Evolutionary conservation across 2,797 vertebrate species (phyloP), one percentile per base, ranked within the genome.

Genomic region (Sebastes goodei): DNA sequence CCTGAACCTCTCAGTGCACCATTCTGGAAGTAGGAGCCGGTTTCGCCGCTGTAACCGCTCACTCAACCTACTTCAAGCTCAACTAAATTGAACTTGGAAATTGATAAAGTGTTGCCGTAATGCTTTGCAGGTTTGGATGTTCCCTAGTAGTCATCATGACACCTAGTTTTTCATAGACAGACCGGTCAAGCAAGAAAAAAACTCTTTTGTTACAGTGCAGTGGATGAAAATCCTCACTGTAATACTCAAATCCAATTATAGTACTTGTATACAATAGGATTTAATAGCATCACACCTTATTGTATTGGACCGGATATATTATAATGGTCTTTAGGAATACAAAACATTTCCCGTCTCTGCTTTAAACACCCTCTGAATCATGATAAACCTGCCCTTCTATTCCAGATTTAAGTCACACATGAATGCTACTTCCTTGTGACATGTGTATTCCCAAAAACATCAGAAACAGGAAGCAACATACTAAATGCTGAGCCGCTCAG

Each of bases 241-340:
- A 68, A 38, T 38, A 38, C 35, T 38, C 35, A 56, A 80, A 82
- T 74, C 66, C 62, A 71, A 56, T 77, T 74, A 79, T 30, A 74
- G 33, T 29, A 38, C 46, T 66, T 32, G 70, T 59, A 15, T 20
- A 63, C 7, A 75, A 65, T 10, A 21, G 5, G 15, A 55, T 69
- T 79, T 57, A 38, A 55, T 69, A 25, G 42, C 42, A 17, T 49
- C 42, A 49, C 15, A 20, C 17, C 7, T n/a, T 52, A 52, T 52
- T 52, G 49, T 10, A 52, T n/a, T 52, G 20, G 6, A 52, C 10
- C 33, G 25, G 15, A 75, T 75, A 25, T 35, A 30, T 62, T 38
- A 14, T 29, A 59, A 38, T 38, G 52, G 21, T 57, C 57, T 61
- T 64, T 4, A 11, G 30, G 11, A 71, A 72, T 5, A 72, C 2